Evolutionary conservation across 1,140 invertebrate genomes (phyloP).

Genomic region (Homalodisca vitripennis): DNA sequence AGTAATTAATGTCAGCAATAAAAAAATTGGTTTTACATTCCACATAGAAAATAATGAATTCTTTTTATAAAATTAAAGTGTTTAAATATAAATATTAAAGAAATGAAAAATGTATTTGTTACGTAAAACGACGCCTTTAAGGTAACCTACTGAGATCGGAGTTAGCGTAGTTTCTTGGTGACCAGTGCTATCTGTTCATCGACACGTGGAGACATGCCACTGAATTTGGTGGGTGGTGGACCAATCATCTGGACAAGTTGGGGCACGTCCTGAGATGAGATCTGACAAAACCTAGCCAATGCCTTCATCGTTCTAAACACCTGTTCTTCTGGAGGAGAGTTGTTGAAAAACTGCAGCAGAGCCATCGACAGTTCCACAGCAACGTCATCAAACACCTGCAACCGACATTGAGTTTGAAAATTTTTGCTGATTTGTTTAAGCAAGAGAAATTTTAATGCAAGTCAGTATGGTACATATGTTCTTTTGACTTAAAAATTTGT

Average conservation of each 20-base stretch:
- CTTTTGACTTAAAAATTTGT: too few species aligned
- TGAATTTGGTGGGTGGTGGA: conserved; percentile 80
- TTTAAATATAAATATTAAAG: too few species aligned
- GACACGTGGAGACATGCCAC: conserved; percentile 73
- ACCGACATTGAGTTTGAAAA: too few species aligned
- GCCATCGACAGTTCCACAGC: conserved; percentile 91
- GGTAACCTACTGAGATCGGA: not conserved
- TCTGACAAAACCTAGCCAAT: conserved; percentile 73
- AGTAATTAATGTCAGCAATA: too few species aligned
- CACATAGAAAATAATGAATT: too few species aligned
- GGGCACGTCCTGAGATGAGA: conserved; percentile 79
- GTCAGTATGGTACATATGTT: too few species aligned
- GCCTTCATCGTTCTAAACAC: conserved; percentile 77
- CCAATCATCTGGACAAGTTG: conserved; percentile 90
- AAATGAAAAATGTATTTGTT: too few species aligned
- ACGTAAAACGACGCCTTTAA: too few species aligned
- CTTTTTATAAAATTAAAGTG: too few species aligned
- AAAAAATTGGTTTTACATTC: too few species aligned
- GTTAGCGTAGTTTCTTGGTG: conserved; percentile 33
- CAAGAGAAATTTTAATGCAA: too few species aligned
- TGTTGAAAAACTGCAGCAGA: conserved; percentile 83
- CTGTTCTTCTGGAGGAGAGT: conserved; percentile 74
- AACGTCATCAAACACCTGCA: conserved; percentile 89
- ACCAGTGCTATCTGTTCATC: conserved; percentile 66
- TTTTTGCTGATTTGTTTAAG: too few species aligned